Evolutionary conservation across 1,140 invertebrate genomes (phyloP).

Genomic region (Pemphigus obesinymphae): DNA sequence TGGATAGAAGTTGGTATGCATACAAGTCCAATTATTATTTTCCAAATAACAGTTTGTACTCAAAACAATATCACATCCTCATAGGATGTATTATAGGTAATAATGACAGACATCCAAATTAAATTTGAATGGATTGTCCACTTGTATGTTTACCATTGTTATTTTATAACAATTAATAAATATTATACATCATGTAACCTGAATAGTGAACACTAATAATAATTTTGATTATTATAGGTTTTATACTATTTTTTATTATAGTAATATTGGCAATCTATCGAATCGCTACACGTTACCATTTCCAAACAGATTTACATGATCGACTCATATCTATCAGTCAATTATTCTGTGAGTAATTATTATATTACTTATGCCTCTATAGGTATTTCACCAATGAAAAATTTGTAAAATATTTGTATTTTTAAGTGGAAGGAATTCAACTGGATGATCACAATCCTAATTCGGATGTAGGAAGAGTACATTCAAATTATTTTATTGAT

Average conservation of each 20-base stretch:
- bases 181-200: too few species aligned
- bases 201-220: too few species aligned
- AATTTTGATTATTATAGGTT: not conserved
- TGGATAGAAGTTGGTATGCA: constrained; percentile 61
- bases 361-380: not conserved
- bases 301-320: constrained; percentile 7
- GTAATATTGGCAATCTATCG: not conserved
- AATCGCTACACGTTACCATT: constrained; percentile 5
- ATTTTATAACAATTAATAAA: too few species aligned
- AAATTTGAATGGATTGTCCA: too few species aligned
- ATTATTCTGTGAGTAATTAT: not conserved
- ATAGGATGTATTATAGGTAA: constrained; percentile 4
- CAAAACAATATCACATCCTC: not conserved
- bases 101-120: too few species aligned
- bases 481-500: constrained; percentile 55
- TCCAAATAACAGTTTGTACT: constrained; percentile 56
- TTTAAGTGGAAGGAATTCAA: not conserved
- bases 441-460: constrained; percentile 20
- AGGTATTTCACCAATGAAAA: not conserved
- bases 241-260: constrained; percentile 2
- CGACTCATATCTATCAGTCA: constrained; percentile 24
- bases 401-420: not conserved
- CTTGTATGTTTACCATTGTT: too few species aligned
- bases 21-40: constrained; percentile 70
- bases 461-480: constrained; percentile 51